A percentile compares a stretch with the other conserved stretches of the same genome.
Conservation (phyloP, 2,797 vertebrate species). For the Schizothorax lantsangensis region DNA sequence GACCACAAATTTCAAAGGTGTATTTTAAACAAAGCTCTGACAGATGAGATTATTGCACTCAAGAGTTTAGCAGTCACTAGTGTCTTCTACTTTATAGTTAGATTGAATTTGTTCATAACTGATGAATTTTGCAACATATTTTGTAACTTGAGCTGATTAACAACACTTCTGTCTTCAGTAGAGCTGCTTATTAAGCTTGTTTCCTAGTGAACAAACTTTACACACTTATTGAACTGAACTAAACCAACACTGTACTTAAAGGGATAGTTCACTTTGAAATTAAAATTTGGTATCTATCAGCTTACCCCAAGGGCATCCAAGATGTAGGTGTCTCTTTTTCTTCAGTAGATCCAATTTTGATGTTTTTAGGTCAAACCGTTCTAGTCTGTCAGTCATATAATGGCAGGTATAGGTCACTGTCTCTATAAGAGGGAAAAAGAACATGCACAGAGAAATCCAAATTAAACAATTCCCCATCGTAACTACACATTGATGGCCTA, state of each 20-base stretch:
- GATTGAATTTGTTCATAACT: background rate
- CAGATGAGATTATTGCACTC: background rate
- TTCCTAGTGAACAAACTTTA: background rate
- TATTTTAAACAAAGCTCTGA: background rate
- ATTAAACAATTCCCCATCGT: no score
- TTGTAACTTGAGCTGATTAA: background rate
- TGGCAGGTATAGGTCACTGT: no score
- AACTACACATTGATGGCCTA: no score
- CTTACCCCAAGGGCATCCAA: no score
- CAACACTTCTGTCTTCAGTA: background rate
- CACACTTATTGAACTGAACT: background rate
- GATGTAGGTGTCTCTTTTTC: no score
- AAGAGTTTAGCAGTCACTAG: background rate
- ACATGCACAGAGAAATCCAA: no score
- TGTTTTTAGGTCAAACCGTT: no score
- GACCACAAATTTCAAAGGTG: background rate
- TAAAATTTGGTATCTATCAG: no score
- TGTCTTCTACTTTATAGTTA: background rate
- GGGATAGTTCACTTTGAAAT: no score
- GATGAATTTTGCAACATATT: background rate
- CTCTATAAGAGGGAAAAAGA: no score
- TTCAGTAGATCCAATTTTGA: no score
- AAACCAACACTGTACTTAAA: background rate
- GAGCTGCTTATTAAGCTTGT: background rate
- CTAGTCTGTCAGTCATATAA: no score